Evolutionary conservation across 1,140 invertebrate species (phyloP).

Genomic region (Drosophila chauvacae): DNA sequence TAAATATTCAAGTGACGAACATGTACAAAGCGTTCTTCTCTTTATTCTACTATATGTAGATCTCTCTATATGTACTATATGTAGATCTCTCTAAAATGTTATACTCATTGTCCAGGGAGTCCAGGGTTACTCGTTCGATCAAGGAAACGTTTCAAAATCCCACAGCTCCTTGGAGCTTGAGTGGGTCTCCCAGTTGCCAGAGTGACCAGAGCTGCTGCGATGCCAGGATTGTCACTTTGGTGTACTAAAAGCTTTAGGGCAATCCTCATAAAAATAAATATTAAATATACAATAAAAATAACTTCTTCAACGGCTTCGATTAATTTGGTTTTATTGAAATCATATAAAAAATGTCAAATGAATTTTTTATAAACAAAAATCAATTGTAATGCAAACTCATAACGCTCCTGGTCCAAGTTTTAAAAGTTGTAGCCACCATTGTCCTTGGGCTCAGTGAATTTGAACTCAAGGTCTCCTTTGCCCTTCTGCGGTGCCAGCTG

Average conservation of each 20-base stretch:
- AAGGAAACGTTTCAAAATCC: too few relatives aligned
- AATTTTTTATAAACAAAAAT: background rate
- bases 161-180: background rate
- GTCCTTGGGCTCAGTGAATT: background rate
- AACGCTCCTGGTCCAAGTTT: background rate
- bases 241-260: too few relatives aligned
- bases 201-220: background rate
- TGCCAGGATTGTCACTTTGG: too few relatives aligned
- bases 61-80: too few relatives aligned
- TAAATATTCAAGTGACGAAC: conserved; percentile 64
- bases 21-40: conserved; percentile 15
- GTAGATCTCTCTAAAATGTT: background rate
- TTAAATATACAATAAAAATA: too few relatives aligned
- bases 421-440: background rate
- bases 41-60: too few relatives aligned
- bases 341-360: background rate
- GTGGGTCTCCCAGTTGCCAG: too few relatives aligned
- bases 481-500: background rate
- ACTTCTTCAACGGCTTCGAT: too few relatives aligned
- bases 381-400: background rate
- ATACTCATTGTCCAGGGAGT: background rate
- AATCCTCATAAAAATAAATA: too few relatives aligned
- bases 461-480: background rate
- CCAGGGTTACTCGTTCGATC: too few relatives aligned
- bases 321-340: background rate